Evolutionary conservation across 2,797 vertebrate species (phyloP).

Genomic region (Micromesistius poutassou): DNA sequence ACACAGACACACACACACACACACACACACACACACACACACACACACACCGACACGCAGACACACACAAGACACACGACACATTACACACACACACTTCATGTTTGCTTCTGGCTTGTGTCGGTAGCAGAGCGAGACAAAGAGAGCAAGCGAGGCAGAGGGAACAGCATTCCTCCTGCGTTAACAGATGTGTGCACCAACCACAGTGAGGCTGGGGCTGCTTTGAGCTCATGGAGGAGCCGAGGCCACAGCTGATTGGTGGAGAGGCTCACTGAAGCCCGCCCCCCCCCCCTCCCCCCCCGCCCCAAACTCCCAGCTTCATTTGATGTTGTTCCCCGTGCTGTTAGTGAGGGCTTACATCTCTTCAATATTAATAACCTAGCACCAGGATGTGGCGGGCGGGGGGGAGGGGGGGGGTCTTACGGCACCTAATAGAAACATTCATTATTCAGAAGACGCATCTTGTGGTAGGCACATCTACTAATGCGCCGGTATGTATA

Average conservation of each 20-base stretch:
- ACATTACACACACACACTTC: no score
- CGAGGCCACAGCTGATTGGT: slow-evolving; percentile 41
- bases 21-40: no score
- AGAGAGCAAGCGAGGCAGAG: neutral
- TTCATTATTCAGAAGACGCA: slow-evolving; percentile 75
- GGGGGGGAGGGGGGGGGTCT: no score
- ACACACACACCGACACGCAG: no score
- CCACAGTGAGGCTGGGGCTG: slow-evolving; percentile 33
- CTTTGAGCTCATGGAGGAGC: slow-evolving; percentile 40
- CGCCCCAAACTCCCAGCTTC: slow-evolving; percentile 61
- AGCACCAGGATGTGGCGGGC: neutral
- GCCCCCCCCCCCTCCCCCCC: slow-evolving; percentile 66
- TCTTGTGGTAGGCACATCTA: slow-evolving; percentile 66
- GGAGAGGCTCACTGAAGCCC: slow-evolving; percentile 43
- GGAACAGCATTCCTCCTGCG: neutral
- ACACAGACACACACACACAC: no score
- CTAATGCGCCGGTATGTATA: slow-evolving; percentile 76
- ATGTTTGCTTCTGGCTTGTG: no score
- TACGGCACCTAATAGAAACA: slow-evolving; percentile 72
- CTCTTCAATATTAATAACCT: slow-evolving; percentile 75
- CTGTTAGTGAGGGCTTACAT: slow-evolving; percentile 71
- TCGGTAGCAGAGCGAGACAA: no score
- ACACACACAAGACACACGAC: no score
- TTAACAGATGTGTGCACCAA: slow-evolving; percentile 33
- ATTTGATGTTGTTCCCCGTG: slow-evolving; percentile 71